Evolutionary conservation across 2,113 vertebrate species (phyloP).

Genomic region (Leucosticte australis): DNA sequence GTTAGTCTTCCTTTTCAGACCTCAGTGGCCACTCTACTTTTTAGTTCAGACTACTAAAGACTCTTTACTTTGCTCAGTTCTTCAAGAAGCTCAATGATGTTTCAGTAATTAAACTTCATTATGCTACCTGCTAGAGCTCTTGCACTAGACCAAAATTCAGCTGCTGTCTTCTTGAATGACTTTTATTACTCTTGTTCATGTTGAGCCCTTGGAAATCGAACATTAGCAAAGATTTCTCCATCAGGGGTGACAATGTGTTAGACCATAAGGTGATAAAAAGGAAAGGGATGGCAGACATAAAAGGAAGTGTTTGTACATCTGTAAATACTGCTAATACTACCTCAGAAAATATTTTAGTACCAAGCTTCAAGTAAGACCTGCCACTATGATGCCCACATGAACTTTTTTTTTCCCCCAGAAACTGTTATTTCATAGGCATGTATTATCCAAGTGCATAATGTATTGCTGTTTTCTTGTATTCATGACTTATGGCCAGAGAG

Average conservation of each 20-base stretch:
- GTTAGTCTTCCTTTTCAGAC: background rate
- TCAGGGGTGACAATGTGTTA: background rate
- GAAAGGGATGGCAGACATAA: background rate
- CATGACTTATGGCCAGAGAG: background rate
- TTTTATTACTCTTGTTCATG: background rate
- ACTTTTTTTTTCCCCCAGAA: background rate
- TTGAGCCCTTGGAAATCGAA: background rate
- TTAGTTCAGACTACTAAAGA: background rate
- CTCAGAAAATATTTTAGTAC: background rate
- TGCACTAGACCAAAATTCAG: background rate
- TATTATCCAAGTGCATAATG: background rate
- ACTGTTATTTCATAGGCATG: background rate
- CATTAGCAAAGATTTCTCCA: background rate
- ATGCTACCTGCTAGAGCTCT: background rate
- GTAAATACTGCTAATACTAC: background rate
- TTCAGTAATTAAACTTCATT: background rate
- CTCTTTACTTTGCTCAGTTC: background rate
- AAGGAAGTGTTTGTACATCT: background rate
- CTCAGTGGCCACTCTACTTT: background rate
- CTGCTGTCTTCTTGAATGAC: background rate
- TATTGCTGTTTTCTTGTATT: background rate
- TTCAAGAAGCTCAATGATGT: background rate
- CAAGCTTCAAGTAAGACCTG: background rate
- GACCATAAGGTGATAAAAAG: background rate
- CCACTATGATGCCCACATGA: background rate